These are phyloP conservation scores for Philereme vetulata DNA, from an alignment of 2,888 invertebrate genomes.

Conservation along the genomic window DNA sequence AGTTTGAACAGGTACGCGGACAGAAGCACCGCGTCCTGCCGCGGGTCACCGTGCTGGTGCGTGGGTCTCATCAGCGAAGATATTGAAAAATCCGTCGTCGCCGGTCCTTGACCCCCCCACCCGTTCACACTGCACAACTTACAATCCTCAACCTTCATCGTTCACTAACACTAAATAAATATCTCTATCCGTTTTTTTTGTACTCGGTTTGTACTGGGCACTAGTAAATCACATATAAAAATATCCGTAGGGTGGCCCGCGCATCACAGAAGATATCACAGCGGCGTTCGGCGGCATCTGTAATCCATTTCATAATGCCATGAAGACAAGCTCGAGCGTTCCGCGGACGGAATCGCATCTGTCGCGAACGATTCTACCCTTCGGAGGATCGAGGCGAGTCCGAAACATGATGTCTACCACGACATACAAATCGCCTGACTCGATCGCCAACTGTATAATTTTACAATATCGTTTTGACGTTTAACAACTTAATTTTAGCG, in stretches of 20 bases:
- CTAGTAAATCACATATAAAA: conserved; percentile 83
- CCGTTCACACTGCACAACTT: conserved; percentile 78
- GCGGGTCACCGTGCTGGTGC: conserved; percentile 66
- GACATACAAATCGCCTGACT: conserved; percentile 57
- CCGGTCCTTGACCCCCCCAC: conserved; percentile 66
- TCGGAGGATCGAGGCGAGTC: conserved; percentile 37
- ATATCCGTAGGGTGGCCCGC: conserved; percentile 77
- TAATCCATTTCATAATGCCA: conserved; percentile 48
- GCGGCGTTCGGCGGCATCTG: conserved; percentile 71
- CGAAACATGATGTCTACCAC: conserved; percentile 48
- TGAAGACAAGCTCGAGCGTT: conserved; percentile 39
- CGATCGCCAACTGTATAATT: conserved; percentile 42
- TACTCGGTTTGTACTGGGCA: conserved; percentile 84
- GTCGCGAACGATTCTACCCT: conserved; percentile 29
- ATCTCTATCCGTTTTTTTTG: conserved; percentile 79
- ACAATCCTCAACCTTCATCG: conserved; percentile 79
- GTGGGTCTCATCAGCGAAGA: conserved; percentile 78
- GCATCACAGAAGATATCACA: conserved; percentile 82
- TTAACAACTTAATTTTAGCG: conserved; percentile 42
- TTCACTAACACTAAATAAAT: conserved; percentile 53
- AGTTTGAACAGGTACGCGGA: conserved; percentile 82
- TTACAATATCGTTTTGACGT: conserved; percentile 40
- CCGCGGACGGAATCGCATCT: conserved; percentile 27
- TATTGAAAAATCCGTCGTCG: conserved; percentile 77
- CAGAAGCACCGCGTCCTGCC: conserved; percentile 75